Evolutionary conservation across 2,888 invertebrate genomes (phyloP), one percentile per base, ranked within the genome.

Genomic region (Clitarchus hookeri): DNA sequence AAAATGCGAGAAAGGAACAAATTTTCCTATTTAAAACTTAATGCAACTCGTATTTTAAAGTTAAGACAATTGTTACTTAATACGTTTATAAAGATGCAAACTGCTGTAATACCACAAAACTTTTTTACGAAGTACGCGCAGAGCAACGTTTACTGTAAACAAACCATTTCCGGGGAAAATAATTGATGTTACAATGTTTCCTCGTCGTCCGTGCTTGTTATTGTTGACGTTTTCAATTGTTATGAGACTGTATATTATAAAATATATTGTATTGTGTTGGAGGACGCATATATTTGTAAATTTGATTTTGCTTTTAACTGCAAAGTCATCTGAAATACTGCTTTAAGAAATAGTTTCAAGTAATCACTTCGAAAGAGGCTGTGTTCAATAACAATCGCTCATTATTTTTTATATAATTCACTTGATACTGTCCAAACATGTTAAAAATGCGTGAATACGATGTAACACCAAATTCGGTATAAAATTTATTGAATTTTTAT

Each of bases 261-360:
- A 65, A 65, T 65, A 65, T 65, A 65, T 65, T 23, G 65, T 65
- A 65, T 23, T 65, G 65, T 65, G 65, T 65, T 65, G 65, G 2
- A 65, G n/a, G 65, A 65, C 65, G 65, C 65, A 65, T 65, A n/a
- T 65, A 23, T 65, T 23, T 23, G 65, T 65, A 23, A n/a, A 23
- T 65, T 65, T 65, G 65, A 65, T 65, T 65, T 65, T 65, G 65
- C 65, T 65, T 65, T 65, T 65, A n/a, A 65, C 65, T 65, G 65
- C 65, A 65, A 65, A 65, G 65, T 65, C 65, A 65, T 65, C 65
- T 23, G 53, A 65, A 65, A 6, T 65, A 9, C 65, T 65, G 23
- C 65, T 65, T 65, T 65, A 19, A 65, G 65, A 65, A 65, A 65
- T 65, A 65, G 8, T 65, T 65, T 65, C 65, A 65, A 65, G 16